Evolutionary conservation across 2,113 vertebrate genomes (phyloP).

Genomic region (Phodopus roborovskii): DNA sequence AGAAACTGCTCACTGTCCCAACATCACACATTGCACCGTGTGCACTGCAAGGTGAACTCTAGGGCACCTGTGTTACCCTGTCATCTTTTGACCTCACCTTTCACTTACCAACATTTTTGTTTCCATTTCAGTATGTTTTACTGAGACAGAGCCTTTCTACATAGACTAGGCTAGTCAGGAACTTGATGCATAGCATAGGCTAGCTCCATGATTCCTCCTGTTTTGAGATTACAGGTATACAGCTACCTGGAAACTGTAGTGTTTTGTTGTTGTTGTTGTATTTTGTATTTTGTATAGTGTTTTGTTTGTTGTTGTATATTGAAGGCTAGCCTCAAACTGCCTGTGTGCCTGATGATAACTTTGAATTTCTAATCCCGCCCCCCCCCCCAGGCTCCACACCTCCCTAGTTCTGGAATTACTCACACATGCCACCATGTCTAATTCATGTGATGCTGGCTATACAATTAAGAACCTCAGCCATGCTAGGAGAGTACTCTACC

Average conservation of each 20-base stretch:
- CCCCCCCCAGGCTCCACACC: too few species aligned
- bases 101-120: background rate
- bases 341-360: background rate
- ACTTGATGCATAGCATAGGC: background rate
- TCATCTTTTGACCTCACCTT: slow-evolving; percentile 1
- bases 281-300: too few species aligned
- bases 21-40: background rate
- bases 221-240: background rate
- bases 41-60: background rate
- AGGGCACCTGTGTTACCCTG: too few species aligned
- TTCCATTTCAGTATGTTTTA: background rate
- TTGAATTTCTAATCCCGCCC: background rate
- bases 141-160: background rate
- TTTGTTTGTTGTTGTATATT: background rate
- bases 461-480: background rate
- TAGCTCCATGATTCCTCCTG: background rate
- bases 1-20: background rate
- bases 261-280: background rate
- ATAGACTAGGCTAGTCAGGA: background rate
- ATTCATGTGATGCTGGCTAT: background rate
- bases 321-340: background rate
- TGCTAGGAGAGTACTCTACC: background rate
- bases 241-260: background rate
- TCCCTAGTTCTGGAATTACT: background rate
- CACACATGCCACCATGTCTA: background rate